A percentile compares a stretch with the other conserved stretches of the same genome.
phyloP scores from a whole-genome alignment of 1,140 invertebrate genomes.

The Cylas formicarius region DNA sequence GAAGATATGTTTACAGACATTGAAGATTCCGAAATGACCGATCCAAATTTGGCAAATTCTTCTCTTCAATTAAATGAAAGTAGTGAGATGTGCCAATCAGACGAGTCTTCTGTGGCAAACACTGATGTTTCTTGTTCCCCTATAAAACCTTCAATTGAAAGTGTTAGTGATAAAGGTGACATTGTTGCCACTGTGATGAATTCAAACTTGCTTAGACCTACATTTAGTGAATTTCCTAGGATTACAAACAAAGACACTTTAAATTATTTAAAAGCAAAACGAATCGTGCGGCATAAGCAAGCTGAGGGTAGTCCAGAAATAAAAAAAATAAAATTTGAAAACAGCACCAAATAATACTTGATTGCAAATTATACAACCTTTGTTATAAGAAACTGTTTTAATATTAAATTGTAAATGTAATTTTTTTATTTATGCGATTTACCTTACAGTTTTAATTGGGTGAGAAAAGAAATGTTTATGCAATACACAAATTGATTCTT shows the following conservation, averaged over 20 bases:
- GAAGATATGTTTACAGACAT: conserved; percentile 23
- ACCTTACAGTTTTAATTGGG: too few species aligned
- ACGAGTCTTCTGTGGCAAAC: conserved; percentile 2
- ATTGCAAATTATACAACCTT: too few species aligned
- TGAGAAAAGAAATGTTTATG: too few species aligned
- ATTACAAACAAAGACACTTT: conserved; percentile 34
- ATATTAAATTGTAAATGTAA: too few species aligned
- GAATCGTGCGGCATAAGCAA: conserved; percentile 33
- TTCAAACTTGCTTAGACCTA: conserved; percentile 24
- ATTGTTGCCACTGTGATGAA: conserved; percentile 17
- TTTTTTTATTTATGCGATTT: too few species aligned
- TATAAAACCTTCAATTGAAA: conserved; percentile 26
- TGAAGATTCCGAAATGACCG: conserved; percentile 21
- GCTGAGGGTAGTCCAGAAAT: conserved; percentile 11
- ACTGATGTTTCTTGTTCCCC: conserved; percentile 4
- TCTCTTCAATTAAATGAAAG: neutral
- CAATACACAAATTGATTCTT: too few species aligned
- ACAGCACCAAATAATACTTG: too few species aligned
- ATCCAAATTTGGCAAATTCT: neutral
- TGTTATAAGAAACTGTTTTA: too few species aligned
- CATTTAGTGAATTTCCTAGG: conserved; percentile 32
- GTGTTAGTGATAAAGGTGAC: conserved; percentile 16
- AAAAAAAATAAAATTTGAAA: conserved; percentile 21
- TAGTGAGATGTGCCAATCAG: conserved; percentile 7
- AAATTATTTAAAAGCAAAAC: conserved; percentile 39